Percentiles rank a stretch among this genome's conserved stretches.
phyloP scores from a whole-genome alignment of 2,888 invertebrate species.

The Philonicus albiceps region DNA sequence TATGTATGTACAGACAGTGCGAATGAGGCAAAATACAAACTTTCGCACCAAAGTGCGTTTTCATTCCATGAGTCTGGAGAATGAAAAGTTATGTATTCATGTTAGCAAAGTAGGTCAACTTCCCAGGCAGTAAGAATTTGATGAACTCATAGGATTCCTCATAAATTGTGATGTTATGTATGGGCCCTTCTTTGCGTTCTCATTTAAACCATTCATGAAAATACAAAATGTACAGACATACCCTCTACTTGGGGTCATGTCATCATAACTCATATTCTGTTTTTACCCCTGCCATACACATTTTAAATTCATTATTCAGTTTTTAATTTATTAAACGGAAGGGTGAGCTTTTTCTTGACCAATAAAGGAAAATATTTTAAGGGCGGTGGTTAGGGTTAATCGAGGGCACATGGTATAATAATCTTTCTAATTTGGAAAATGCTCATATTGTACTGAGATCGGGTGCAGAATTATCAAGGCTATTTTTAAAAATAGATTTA shows the following conservation, averaged over 20 bases:
- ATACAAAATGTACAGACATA: background rate
- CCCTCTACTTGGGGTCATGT: background rate
- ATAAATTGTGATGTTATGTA: background rate
- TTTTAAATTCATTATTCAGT: background rate
- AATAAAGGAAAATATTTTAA: background rate
- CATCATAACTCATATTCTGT: background rate
- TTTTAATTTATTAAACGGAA: background rate
- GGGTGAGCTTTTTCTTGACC: background rate
- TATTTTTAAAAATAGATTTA: too few species aligned
- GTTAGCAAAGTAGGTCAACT: background rate
- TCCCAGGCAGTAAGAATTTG: background rate
- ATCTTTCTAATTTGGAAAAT: background rate
- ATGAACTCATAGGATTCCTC: background rate
- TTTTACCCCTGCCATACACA: background rate
- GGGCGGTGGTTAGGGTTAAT: background rate
- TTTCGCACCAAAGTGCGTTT: background rate
- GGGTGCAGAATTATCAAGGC: too few species aligned
- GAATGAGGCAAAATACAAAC: background rate
- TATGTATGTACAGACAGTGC: background rate
- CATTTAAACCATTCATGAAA: background rate
- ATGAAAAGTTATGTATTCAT: background rate
- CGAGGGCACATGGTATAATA: too few species aligned
- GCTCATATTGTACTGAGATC: background rate
- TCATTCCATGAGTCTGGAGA: background rate
- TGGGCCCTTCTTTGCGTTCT: background rate